phyloP scores from a whole-genome alignment of 2,888 invertebrate genomes.

The Drosophila aldrichi region DNA sequence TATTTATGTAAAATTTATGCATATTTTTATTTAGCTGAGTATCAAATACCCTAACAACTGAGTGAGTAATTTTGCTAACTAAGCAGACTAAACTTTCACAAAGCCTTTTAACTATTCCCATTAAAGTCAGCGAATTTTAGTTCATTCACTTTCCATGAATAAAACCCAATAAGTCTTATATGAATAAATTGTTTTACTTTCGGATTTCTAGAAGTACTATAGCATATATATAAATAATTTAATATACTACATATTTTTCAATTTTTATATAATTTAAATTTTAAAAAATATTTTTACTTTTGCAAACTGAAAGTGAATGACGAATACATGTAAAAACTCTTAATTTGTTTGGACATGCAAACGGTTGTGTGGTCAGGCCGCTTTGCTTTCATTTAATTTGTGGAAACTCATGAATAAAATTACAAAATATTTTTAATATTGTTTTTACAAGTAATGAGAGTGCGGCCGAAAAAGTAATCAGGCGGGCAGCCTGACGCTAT shows the following conservation, averaged over 20 bases:
- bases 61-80: no score
- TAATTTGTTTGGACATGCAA: background rate
- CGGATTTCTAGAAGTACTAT: no score
- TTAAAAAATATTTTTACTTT: background rate
- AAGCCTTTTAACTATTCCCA: no score
- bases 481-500: slow-evolving; percentile 33
- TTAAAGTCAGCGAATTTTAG: no score
- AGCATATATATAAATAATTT: no score
- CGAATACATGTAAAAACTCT: background rate
- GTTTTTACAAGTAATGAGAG: slow-evolving; percentile 13
- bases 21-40: background rate
- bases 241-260: no score
- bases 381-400: slow-evolving; percentile 33
- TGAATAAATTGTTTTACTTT: no score
- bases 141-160: no score
- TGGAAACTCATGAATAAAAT: slow-evolving; percentile 59
- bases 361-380: slow-evolving; percentile 33
- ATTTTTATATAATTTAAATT: no score
- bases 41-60: slow-evolving; percentile 9
- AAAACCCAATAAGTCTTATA: no score
- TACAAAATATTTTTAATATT: slow-evolving; percentile 30
- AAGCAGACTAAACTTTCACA: no score
- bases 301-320: background rate
- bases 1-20: slow-evolving; percentile 1
- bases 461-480: slow-evolving; percentile 42